Percentiles rank a stretch among this genome's conserved stretches.
These are phyloP conservation scores for Chauna torquata DNA, from an alignment of 2,113 vertebrate species.

Conservation along the genomic window DNA sequence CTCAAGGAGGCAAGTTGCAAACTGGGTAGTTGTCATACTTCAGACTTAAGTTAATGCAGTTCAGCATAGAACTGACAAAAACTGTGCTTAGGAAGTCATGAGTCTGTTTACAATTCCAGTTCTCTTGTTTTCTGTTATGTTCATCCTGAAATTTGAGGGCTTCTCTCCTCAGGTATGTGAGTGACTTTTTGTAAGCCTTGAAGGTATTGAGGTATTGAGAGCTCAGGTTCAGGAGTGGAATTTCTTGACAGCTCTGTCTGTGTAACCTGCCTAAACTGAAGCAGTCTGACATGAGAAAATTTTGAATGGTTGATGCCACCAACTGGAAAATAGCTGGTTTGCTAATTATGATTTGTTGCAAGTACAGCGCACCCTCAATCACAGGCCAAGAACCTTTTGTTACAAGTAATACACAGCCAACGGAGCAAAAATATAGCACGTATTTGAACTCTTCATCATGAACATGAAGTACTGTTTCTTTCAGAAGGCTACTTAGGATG, in stretches of 20 bases:
- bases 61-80: background rate
- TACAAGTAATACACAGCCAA: background rate
- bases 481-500: background rate
- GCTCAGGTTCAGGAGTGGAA: background rate
- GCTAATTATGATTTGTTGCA: background rate
- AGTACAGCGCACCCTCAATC: background rate
- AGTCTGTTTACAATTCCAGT: background rate
- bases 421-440: background rate
- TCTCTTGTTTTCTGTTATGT: background rate
- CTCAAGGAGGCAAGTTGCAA: background rate
- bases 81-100: background rate
- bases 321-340: background rate
- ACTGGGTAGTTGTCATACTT: background rate
- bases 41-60: background rate
- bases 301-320: background rate
- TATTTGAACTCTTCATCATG: background rate
- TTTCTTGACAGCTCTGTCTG: background rate
- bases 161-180: background rate
- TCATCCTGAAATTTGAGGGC: background rate
- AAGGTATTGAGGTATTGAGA: background rate
- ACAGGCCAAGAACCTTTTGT: background rate
- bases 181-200: background rate
- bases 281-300: background rate
- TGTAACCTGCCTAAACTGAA: background rate
- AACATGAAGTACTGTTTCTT: background rate